These are phyloP conservation scores for Nannoperca australis DNA, from an alignment of 2,797 vertebrate genomes.

Conservation along the genomic window DNA sequence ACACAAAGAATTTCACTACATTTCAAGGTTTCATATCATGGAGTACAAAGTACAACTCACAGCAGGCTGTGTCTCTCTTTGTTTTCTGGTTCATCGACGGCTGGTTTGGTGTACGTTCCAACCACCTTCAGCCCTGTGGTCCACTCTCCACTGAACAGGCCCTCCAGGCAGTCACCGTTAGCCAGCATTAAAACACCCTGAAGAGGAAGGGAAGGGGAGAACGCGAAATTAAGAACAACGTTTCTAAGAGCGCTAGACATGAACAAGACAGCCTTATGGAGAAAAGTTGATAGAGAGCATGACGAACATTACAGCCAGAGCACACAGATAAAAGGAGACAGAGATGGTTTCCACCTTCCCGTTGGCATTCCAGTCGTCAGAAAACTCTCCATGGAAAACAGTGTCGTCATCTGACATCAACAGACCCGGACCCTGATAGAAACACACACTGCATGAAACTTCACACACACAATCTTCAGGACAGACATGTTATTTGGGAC, in stretches of 20 bases:
- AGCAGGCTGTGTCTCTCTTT: constrained; percentile 73
- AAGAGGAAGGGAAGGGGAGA: neutral
- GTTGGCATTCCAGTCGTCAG: constrained; percentile 93
- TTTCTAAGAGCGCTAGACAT: neutral
- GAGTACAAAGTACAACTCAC: constrained; percentile 65
- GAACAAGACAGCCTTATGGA: no score
- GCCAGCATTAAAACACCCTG: constrained; percentile 86
- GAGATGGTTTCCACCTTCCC: constrained; percentile 91
- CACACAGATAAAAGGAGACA: neutral
- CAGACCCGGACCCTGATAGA: constrained; percentile 89
- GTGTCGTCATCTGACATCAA: constrained; percentile 96
- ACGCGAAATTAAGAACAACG: neutral
- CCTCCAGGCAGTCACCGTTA: constrained; percentile 94
- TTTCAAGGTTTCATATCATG: neutral
- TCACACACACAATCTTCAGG: neutral
- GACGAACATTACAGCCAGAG: neutral
- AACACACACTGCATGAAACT: constrained; percentile 16
- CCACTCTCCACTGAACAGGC: constrained; percentile 94
- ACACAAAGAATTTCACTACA: neutral
- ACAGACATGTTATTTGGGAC: no score
- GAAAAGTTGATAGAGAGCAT: neutral
- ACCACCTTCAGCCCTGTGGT: constrained; percentile 92
- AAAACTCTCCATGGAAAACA: constrained; percentile 93
- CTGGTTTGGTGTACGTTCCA: constrained; percentile 92
- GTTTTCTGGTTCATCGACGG: constrained; percentile 85